phyloP scores from a whole-genome alignment of 2,797 vertebrate species.

The Hemitrygon akajei region DNA sequence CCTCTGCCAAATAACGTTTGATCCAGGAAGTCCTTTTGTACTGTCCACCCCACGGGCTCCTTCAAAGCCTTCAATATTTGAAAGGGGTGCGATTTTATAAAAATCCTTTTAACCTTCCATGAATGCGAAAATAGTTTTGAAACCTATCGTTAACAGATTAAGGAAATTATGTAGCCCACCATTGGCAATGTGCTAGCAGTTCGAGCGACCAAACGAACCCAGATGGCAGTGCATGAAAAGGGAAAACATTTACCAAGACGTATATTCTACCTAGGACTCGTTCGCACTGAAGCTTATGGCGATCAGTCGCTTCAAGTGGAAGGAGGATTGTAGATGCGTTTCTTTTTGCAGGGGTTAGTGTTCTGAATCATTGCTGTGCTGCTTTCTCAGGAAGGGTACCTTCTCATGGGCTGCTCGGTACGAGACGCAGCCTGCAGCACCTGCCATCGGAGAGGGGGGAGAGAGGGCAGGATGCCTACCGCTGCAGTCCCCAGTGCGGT shows the following conservation, averaged over 20 bases:
- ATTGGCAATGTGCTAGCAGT: conserved; percentile 57
- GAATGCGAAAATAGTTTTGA: conserved; percentile 60
- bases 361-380: conserved; percentile 31
- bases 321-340: conserved; percentile 43
- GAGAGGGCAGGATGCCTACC: conserved; percentile 63
- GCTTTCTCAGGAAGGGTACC: not conserved
- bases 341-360: conserved; percentile 46
- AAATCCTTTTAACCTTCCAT: conserved; percentile 60
- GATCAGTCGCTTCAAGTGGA: conserved; percentile 46
- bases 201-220: conserved; percentile 60
- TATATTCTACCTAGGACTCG: not conserved
- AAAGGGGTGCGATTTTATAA: conserved; percentile 60
- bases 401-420: conserved; percentile 25
- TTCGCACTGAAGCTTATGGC: conserved; percentile 32
- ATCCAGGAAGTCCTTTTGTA: not conserved
- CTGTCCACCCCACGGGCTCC: conserved; percentile 64
- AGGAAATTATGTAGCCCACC: conserved; percentile 58
- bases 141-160: conserved; percentile 50
- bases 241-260: not conserved
- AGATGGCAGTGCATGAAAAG: conserved; percentile 45
- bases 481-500: conserved; percentile 70
- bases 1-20: conserved; percentile 60
- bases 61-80: conserved; percentile 68
- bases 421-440: no score
- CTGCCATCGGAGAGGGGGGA: conserved; percentile 40